Evolutionary conservation across 92 coral and sea anemone genomes (phyloP).

Genomic region (Muricea muricata): DNA sequence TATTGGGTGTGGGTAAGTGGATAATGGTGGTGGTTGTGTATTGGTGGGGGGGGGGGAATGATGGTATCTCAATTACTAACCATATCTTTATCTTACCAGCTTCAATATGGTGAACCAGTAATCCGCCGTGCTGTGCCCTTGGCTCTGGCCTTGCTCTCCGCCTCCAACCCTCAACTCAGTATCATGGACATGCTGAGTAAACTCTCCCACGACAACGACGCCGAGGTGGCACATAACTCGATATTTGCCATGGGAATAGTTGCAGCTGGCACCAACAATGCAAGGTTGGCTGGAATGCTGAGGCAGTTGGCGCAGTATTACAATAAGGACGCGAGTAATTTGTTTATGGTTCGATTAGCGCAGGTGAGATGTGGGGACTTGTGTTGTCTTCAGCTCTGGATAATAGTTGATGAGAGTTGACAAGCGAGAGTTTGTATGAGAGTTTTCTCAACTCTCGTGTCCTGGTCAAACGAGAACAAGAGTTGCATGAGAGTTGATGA

Average conservation of each 20-base stretch:
- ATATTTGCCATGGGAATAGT: conserved; percentile 98
- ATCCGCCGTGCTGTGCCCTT: conserved; percentile 96
- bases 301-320: conserved; percentile 98
- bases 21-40: background rate
- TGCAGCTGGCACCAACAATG: conserved; percentile 98
- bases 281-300: conserved; percentile 95
- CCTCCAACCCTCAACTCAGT: conserved; percentile 94
- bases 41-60: background rate
- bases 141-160: conserved; percentile 89
- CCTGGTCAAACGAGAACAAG: no score
- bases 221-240: conserved; percentile 97
- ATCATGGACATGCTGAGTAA: conserved; percentile 96
- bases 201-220: conserved; percentile 97
- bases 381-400: no score
- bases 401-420: no score
- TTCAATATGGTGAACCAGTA: conserved; percentile 97
- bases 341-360: conserved; percentile 98
- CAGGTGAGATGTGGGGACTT: conserved; percentile 77
- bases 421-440: no score
- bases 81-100: conserved; percentile 59
- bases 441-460: no score
- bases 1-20: background rate
- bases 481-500: no score
- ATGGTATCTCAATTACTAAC: no score
- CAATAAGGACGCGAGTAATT: conserved; percentile 96